Percentiles rank a stretch among this genome's conserved stretches.
Evolutionary conservation across 2,888 invertebrate species (phyloP).

Genomic region (Cosmia pyralina): DNA sequence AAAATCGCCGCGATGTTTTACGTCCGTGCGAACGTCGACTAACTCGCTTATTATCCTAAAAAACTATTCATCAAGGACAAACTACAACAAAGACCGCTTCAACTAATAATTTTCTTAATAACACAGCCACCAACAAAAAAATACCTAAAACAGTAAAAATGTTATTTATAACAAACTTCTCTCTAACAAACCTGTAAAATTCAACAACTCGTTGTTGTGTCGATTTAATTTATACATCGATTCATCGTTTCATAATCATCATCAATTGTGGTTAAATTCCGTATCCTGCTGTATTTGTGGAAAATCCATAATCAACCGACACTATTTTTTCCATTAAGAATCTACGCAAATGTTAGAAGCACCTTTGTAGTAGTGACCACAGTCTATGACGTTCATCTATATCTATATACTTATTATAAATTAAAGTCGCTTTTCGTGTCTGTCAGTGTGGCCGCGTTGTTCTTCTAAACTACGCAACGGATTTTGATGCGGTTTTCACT

Average conservation of each 20-base stretch:
- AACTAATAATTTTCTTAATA: neutral
- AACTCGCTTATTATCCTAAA: neutral
- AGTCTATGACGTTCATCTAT: too few relatives aligned
- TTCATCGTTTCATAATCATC: neutral
- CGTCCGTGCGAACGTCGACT: too few relatives aligned
- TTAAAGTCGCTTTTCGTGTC: too few relatives aligned
- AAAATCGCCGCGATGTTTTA: too few relatives aligned
- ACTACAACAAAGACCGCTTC: neutral
- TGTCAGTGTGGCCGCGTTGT: too few relatives aligned
- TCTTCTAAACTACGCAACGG: too few relatives aligned
- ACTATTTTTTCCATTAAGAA: too few relatives aligned
- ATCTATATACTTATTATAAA: too few relatives aligned
- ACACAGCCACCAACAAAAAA: neutral
- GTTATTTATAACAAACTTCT: neutral
- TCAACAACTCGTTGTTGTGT: neutral
- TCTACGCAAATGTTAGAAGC: too few relatives aligned
- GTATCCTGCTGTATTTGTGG: neutral
- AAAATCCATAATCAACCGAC: too few relatives aligned
- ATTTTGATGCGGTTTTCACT: too few relatives aligned
- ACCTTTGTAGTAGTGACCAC: too few relatives aligned
- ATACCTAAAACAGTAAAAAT: neutral
- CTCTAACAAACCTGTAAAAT: neutral
- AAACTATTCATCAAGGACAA: neutral
- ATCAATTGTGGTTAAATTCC: constrained; percentile 25
- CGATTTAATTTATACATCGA: constrained; percentile 19